phyloP scores from a whole-genome alignment of 37 sponge, comb jelly and placozoan species.

The Ephydatia muelleri region DNA sequence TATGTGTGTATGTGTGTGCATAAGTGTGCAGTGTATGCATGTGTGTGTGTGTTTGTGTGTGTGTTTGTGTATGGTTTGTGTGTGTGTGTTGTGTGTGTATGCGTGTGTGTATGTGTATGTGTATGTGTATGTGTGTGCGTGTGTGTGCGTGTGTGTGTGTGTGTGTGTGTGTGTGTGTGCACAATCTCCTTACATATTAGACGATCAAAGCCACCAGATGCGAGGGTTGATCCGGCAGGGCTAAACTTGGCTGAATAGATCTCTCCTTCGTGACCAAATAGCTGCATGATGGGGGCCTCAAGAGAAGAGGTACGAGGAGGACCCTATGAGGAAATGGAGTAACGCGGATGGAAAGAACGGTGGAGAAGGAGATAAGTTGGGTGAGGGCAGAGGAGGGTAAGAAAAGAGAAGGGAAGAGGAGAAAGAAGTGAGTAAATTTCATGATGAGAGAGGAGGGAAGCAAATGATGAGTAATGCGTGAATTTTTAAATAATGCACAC shows the following conservation, averaged over 20 bases:
- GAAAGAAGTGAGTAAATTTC: neutral
- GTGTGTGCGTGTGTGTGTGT: constrained; percentile 14
- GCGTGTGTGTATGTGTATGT: neutral
- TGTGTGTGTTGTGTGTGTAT: neutral
- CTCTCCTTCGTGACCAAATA: constrained; percentile 90
- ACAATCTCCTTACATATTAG: constrained; percentile 67
- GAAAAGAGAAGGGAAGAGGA: neutral
- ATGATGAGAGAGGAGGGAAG: neutral
- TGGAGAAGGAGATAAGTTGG: neutral
- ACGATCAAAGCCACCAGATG: constrained; percentile 91
- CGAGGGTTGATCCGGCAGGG: constrained; percentile 90
- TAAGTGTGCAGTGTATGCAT: too few relatives aligned
- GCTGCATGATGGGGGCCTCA: constrained; percentile 95
- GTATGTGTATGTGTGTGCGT: constrained; percentile 13
- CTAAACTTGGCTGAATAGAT: constrained; percentile 55
- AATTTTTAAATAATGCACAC: neutral
- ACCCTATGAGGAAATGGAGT: constrained; percentile 40
- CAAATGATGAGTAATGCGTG: too few relatives aligned
- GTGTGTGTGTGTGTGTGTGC: neutral
- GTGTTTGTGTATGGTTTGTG: too few relatives aligned
- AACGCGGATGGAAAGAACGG: too few relatives aligned
- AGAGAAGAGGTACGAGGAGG: constrained; percentile 90
- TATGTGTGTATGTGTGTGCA: too few relatives aligned
- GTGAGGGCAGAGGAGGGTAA: neutral
- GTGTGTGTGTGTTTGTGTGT: too few relatives aligned